Evolutionary conservation across 2,888 invertebrate species (phyloP).

Genomic region (Sinelater perroti): DNA sequence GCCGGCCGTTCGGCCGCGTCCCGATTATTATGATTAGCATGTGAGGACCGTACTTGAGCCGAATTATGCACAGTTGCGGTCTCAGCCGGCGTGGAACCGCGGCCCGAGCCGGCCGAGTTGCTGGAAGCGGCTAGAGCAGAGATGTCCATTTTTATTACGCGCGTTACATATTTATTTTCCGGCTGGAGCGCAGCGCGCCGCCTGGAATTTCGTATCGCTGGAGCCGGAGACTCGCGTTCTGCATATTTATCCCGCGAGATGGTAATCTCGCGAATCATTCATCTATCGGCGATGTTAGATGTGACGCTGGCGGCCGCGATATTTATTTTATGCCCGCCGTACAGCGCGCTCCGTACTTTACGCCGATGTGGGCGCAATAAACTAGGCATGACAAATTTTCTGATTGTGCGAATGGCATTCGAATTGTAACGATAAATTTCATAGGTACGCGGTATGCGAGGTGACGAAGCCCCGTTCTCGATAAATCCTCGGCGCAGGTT

Average conservation of each 20-base stretch:
- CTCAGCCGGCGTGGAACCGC: conserved; percentile 30
- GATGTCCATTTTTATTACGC: conserved; percentile 16
- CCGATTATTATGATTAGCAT: conserved; percentile 34
- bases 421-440: conserved; percentile 9
- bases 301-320: neutral
- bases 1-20: conserved; percentile 1
- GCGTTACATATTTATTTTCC: conserved; percentile 17
- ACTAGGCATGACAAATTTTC: conserved; percentile 10
- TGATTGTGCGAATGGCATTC: conserved; percentile 6
- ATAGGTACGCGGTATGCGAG: neutral
- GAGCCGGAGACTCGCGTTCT: conserved; percentile 5
- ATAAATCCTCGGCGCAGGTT: neutral
- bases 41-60: conserved; percentile 19
- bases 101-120: conserved; percentile 24
- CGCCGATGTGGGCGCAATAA: conserved; percentile 1
- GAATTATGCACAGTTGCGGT: conserved; percentile 23
- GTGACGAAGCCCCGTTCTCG: neutral
- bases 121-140: conserved; percentile 16
- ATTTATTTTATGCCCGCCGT: conserved; percentile 4
- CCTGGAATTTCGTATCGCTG: conserved; percentile 4
- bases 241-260: conserved; percentile 5
- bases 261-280: conserved; percentile 5
- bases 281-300: conserved; percentile 11
- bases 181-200: conserved; percentile 7
- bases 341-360: neutral